Conservation (phyloP, 2,888 invertebrate genomes). For the Thyatira batis region DNA sequence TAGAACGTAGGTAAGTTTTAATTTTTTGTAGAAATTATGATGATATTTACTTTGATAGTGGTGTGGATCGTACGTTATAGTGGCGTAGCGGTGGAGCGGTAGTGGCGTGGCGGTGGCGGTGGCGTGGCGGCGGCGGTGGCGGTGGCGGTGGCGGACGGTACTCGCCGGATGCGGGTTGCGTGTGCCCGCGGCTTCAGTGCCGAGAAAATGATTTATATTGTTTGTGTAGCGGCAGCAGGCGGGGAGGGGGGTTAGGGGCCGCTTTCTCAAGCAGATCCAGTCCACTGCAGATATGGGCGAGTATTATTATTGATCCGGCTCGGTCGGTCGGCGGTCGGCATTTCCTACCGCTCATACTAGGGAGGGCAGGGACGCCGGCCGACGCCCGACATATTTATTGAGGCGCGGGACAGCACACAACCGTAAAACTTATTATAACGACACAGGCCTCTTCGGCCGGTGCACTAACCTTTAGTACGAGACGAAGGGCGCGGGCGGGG, state of each 20-base stretch:
- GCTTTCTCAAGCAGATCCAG: conserved; percentile 79
- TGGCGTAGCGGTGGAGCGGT: conserved; percentile 2
- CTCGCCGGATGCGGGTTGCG: conserved; percentile 37
- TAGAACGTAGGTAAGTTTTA: too few species aligned
- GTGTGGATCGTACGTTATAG: not conserved
- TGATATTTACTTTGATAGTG: not conserved
- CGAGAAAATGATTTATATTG: conserved; percentile 81
- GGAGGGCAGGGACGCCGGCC: conserved; percentile 51
- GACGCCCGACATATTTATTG: conserved; percentile 73
- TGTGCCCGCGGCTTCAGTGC: conserved; percentile 62
- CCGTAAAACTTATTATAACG: conserved; percentile 74
- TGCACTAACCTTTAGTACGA: conserved; percentile 74
- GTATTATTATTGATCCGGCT: conserved; percentile 82
- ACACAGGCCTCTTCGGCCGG: conserved; percentile 53
- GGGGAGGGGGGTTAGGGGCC: conserved; percentile 43
- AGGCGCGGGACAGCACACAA: conserved; percentile 62
- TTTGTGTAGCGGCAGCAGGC: conserved; percentile 67
- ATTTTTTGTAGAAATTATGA: not conserved
- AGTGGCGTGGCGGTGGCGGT: conserved; percentile 21
- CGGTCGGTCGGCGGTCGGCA: conserved; percentile 69
- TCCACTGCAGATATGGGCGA: conserved; percentile 82
- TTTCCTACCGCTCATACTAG: conserved; percentile 78
- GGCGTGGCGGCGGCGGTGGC: conserved; percentile 14
- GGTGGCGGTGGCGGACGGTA: conserved; percentile 26
- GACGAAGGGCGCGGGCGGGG: conserved; percentile 39